A percentile compares a stretch with the other conserved stretches of the same genome.
phyloP scores from a whole-genome alignment of 2,888 invertebrate genomes.

The Sphecodes monilicornis region DNA sequence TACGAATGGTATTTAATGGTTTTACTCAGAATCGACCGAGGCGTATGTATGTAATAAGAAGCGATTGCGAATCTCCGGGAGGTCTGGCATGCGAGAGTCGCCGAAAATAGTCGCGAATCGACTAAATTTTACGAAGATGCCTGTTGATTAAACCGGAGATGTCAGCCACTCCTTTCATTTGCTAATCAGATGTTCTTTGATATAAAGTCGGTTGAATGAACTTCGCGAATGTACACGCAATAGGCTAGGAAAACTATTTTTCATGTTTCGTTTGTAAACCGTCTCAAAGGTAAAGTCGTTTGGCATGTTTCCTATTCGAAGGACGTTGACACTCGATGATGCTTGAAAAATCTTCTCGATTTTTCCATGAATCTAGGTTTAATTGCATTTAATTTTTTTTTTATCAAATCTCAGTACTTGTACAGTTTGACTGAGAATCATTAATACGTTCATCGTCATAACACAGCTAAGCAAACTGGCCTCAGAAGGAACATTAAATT shows the following conservation, averaged over 20 bases:
- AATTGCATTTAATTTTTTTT: neutral
- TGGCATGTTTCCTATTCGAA: conserved; percentile 36
- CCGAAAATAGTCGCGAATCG: conserved; percentile 74
- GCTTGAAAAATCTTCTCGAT: neutral
- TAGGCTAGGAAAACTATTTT: neutral
- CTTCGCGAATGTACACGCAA: neutral
- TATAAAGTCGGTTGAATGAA: conserved; percentile 35
- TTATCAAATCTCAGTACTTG: neutral
- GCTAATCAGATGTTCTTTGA: neutral
- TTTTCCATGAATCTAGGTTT: neutral
- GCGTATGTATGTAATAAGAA: conserved; percentile 44
- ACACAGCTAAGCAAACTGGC: too few relatives aligned
- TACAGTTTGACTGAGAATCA: too few relatives aligned
- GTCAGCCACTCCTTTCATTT: neutral
- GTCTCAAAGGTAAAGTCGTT: neutral
- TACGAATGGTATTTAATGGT: neutral
- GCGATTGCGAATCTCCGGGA: conserved; percentile 71
- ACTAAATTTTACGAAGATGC: conserved; percentile 64
- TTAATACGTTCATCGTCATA: too few relatives aligned
- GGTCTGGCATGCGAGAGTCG: conserved; percentile 70
- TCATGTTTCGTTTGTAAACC: conserved; percentile 4
- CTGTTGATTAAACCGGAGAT: conserved; percentile 29
- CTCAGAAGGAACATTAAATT: too few relatives aligned
- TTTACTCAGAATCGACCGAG: conserved; percentile 11
- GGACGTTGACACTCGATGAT: conserved; percentile 31